Percentiles rank a stretch among this genome's conserved stretches.
phyloP scores from a whole-genome alignment of 2,888 invertebrate genomes.

The Yponomeuta evonymella region DNA sequence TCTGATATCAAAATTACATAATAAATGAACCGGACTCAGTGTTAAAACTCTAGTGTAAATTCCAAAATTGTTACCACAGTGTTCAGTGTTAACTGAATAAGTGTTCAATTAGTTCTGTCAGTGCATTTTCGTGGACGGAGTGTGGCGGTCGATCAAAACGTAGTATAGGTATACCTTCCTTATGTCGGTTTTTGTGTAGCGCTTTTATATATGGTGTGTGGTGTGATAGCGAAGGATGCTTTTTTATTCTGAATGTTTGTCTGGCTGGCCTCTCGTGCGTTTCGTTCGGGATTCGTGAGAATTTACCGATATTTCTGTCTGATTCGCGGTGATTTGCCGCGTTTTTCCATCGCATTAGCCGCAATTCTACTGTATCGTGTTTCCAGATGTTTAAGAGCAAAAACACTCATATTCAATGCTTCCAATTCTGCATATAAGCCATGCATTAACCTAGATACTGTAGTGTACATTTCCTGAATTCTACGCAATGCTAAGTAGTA shows the following conservation, averaged over 20 bases:
- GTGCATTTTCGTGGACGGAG: not conserved
- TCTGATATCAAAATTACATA: conserved; percentile 15
- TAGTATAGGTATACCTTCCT: conserved; percentile 10
- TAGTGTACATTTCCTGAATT: no score
- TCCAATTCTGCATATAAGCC: no score
- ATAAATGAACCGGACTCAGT: conserved; percentile 1
- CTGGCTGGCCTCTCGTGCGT: not conserved
- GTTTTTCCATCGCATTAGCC: no score
- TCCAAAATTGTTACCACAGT: not conserved
- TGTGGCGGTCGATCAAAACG: conserved; percentile 10
- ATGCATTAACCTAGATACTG: no score
- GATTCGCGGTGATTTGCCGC: not conserved
- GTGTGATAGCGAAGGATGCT: conserved; percentile 1
- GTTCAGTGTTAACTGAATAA: not conserved
- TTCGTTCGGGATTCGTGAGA: not conserved
- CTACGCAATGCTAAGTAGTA: no score
- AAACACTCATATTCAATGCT: no score
- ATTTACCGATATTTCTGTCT: not conserved
- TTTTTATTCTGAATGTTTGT: not conserved
- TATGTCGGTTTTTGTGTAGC: not conserved
- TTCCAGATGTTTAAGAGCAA: no score
- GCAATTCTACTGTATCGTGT: no score
- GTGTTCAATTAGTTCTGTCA: not conserved
- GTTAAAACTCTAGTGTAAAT: not conserved
- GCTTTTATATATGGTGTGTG: conserved; percentile 7